A percentile compares a stretch with the other conserved stretches of the same genome.
Evolutionary conservation across 2,888 invertebrate genomes (phyloP).

Genomic region (Tenthredo scrophulariae): DNA sequence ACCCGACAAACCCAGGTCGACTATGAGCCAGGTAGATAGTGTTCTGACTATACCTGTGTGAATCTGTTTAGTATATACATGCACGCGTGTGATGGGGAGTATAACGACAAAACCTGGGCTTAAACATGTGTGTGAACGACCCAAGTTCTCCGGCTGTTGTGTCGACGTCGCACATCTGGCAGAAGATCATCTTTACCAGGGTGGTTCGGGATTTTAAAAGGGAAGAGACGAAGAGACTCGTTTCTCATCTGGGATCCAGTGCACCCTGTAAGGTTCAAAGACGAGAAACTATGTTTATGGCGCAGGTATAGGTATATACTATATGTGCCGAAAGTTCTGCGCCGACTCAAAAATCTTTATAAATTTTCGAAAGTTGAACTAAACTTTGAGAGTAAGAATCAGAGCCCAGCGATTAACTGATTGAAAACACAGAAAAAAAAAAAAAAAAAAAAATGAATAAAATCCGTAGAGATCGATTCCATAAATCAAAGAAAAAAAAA

Average conservation of each 20-base stretch:
- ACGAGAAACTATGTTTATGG: not conserved
- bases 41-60: not conserved
- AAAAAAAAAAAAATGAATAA: not conserved
- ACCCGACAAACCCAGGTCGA: not conserved
- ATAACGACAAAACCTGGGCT: not conserved
- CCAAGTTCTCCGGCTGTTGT: not conserved
- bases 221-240: not conserved
- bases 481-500: not conserved
- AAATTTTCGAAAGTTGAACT: no score
- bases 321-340: not conserved
- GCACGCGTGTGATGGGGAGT: not conserved
- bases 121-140: not conserved
- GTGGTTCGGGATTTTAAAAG: constrained; percentile 9
- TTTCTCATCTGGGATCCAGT: not conserved
- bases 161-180: not conserved
- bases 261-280: not conserved
- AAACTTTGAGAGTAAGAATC: no score
- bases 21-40: not conserved
- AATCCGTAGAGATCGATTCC: no score
- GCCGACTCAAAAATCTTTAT: not conserved
- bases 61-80: no score
- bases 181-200: not conserved
- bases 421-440: no score
- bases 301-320: not conserved
- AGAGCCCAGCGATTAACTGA: no score